A percentile compares a stretch with the other conserved stretches of the same genome.
Conservation (phyloP, 2,113 vertebrate genomes). For the Terrapene triunguis region DNA sequence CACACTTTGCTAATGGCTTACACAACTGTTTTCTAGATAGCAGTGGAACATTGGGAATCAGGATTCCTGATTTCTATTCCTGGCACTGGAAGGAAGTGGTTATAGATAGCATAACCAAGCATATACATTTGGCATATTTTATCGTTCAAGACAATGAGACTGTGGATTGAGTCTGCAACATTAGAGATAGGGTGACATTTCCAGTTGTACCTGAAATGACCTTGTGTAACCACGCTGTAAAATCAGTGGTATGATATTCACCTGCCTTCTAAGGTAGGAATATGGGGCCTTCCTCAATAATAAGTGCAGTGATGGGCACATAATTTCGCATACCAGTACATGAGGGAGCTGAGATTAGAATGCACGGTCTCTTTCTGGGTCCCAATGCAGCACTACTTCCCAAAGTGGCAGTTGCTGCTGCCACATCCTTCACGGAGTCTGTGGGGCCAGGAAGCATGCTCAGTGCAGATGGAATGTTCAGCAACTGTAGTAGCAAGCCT, state of each 20-base stretch:
- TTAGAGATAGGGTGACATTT: neutral
- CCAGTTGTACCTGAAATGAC: neutral
- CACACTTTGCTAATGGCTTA: constrained; percentile 26
- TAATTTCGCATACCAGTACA: neutral
- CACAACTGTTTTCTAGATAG: neutral
- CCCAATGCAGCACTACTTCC: neutral
- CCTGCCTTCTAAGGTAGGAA: neutral
- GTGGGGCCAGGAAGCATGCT: neutral
- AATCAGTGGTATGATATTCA: neutral
- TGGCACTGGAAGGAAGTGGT: neutral
- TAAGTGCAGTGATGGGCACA: neutral
- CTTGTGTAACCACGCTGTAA: neutral
- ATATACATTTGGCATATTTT: neutral
- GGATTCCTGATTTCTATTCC: neutral
- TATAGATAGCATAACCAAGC: neutral
- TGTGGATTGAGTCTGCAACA: neutral
- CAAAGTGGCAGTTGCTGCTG: neutral
- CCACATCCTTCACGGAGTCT: neutral
- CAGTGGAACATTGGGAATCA: neutral
- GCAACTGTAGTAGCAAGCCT: neutral
- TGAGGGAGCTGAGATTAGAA: neutral
- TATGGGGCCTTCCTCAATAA: neutral
- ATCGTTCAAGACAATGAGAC: neutral
- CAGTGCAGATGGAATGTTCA: neutral
- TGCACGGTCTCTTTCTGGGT: neutral